These are phyloP conservation scores for Stenurella melanura DNA, from an alignment of 2,888 invertebrate species.

Conservation along the genomic window DNA sequence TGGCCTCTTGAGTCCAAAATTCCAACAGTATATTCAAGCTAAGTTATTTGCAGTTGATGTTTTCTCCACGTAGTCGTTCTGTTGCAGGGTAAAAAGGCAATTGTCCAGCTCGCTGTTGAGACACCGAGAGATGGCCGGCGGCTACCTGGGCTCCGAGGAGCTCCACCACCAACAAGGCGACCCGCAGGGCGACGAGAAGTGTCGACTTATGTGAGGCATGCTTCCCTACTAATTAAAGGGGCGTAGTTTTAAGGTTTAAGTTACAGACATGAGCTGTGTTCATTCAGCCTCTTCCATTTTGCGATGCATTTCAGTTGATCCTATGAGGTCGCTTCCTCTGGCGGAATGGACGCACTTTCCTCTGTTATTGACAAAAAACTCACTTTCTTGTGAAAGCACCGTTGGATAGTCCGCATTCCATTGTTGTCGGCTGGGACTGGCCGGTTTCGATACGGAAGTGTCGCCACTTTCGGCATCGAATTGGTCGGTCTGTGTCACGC, in stretches of 20 bases:
- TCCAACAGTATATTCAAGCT: too few relatives aligned
- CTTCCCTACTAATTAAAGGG: slow-evolving; percentile 22
- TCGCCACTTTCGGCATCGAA: not conserved
- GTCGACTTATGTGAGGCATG: slow-evolving; percentile 75
- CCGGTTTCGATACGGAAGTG: not conserved
- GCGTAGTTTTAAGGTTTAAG: slow-evolving; percentile 35
- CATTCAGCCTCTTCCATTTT: slow-evolving; percentile 43
- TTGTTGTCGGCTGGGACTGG: not conserved
- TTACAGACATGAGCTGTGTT: slow-evolving; percentile 45
- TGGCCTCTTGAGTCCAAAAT: too few relatives aligned
- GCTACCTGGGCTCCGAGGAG: slow-evolving; percentile 72
- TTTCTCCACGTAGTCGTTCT: not conserved
- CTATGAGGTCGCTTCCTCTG: slow-evolving; percentile 40
- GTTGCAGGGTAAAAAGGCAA: slow-evolving; percentile 70
- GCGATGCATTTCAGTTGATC: slow-evolving; percentile 27
- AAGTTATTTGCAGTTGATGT: too few relatives aligned
- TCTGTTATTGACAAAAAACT: slow-evolving; percentile 56
- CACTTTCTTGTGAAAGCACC: slow-evolving; percentile 18
- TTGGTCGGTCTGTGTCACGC: not conserved
- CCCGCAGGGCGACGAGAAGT: slow-evolving; percentile 76
- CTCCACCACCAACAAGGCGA: slow-evolving; percentile 76
- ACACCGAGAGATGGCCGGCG: slow-evolving; percentile 74
- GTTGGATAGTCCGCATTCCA: slow-evolving; percentile 28
- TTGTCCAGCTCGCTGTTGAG: slow-evolving; percentile 74
- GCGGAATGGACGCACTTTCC: slow-evolving; percentile 44